Percentiles rank a stretch among this genome's conserved stretches.
Evolutionary conservation across 2,888 invertebrate genomes (phyloP).

Genomic region (Teleiodes luculella): DNA sequence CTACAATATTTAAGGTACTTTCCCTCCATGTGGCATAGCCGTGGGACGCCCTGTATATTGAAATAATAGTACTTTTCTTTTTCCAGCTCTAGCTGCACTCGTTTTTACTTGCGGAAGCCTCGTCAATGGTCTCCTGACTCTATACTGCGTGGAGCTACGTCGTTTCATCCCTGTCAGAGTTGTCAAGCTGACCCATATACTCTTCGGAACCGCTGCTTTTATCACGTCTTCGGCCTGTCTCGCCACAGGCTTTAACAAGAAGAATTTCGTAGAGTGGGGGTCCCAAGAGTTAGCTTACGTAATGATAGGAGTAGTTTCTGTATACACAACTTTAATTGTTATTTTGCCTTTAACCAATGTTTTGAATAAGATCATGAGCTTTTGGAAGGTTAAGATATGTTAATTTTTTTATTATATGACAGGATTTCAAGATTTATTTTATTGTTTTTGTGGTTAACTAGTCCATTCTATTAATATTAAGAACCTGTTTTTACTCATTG

Average conservation of each 20-base stretch:
- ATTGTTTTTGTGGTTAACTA: too few relatives aligned
- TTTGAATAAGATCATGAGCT: neutral
- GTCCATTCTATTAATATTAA: too few relatives aligned
- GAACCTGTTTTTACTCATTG: too few relatives aligned
- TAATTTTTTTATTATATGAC: neutral
- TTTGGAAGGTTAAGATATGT: neutral
- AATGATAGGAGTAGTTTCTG: slow-evolving; percentile 28
- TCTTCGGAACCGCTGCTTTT: slow-evolving; percentile 41
- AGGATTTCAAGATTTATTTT: too few relatives aligned
- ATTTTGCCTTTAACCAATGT: slow-evolving; percentile 21
- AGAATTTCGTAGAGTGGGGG: slow-evolving; percentile 31
- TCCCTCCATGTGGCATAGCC: too few relatives aligned
- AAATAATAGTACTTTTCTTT: slow-evolving; percentile 9
- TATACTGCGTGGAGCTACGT: slow-evolving; percentile 48
- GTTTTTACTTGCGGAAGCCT: slow-evolving; percentile 50
- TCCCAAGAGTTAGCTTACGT: slow-evolving; percentile 26
- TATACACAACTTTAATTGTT: slow-evolving; percentile 25
- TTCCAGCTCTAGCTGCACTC: slow-evolving; percentile 51
- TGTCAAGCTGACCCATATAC: slow-evolving; percentile 50
- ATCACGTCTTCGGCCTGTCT: slow-evolving; percentile 28
- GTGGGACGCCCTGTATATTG: too few relatives aligned
- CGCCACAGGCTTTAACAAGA: slow-evolving; percentile 30
- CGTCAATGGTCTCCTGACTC: slow-evolving; percentile 49
- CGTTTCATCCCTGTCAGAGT: slow-evolving; percentile 39
- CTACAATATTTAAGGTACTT: too few relatives aligned